Base-by-base conservation (phyloP, 2,797 vertebrate species). In the Argya squamiceps region DNA sequence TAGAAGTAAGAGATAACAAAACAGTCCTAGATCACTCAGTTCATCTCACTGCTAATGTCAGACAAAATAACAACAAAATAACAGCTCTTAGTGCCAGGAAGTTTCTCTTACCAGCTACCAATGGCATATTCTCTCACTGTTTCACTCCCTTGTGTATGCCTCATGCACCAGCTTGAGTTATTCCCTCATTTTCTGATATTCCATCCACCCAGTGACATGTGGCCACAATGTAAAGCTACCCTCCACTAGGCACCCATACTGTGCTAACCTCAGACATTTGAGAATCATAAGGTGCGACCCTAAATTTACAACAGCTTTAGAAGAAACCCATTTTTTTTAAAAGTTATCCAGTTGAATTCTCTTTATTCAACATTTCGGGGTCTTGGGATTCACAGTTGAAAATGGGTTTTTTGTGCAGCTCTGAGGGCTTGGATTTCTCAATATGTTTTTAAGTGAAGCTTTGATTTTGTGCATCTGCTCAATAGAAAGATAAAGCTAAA, bases 1-100 rank as follows among this genome's bases (percentile, higher is more conserved):
- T 96, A 95, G 96, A 97, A 97, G 93, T 96, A 95, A 95, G 96
- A 96, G 95, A 96, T 95, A 96, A 84, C 85, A 97, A 95, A 95
- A 89, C 88, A 95, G 83, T 93, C 89, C 52, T 93, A 95, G 94
- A 92, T 96, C 85, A 94, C 74, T 70, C 84, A 52, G 88, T 95
- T 93, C 92, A 95, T 94, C 95, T 91, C 88, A 12, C 41, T 95
- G 94, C 63, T 95, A 93, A 91, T 94, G 93, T 92, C 93, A 96
- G 95, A 96, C 92, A 95, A 91, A 97, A 96, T 86, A 95, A 96
- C 94, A 97, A 95, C 92, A 95, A 95, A 95, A 96, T 96, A 79
- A 88, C 88, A 92, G 88, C 44, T 92, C 88, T 90, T 73, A 82
- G 70, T 96, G 96, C 92, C 95, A 96, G 91, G 85, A 93, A 95